Evolutionary conservation across 2,113 vertebrate species (phyloP).

Genomic region (Eudyptes chrysolophus): DNA sequence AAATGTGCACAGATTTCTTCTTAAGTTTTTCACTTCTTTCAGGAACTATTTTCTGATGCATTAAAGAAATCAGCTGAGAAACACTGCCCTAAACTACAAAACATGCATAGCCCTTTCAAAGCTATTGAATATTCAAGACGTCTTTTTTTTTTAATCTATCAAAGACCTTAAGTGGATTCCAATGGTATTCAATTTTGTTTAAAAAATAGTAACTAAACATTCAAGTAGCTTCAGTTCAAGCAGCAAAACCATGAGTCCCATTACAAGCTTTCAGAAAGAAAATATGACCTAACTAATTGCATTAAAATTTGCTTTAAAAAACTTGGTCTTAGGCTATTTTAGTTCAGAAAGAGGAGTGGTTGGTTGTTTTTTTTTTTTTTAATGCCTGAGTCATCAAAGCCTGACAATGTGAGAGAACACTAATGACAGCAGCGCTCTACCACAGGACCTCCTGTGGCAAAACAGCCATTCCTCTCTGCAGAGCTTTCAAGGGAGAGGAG

Average conservation of each 20-base stretch:
- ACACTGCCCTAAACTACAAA: not conserved
- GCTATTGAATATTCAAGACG: not conserved
- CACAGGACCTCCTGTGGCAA: not conserved
- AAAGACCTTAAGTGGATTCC: not conserved
- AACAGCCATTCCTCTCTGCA: not conserved
- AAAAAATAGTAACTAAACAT: conserved; percentile 4
- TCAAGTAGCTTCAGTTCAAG: not conserved
- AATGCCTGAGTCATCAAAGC: conserved; percentile 24
- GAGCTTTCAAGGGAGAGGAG: not conserved
- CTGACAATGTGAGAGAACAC: not conserved
- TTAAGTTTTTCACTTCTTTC: not conserved
- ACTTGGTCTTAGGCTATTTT: not conserved
- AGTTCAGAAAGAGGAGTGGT: not conserved
- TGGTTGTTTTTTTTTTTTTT: not conserved
- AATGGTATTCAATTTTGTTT: not conserved
- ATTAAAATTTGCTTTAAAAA: conserved; percentile 1
- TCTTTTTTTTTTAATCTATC: not conserved
- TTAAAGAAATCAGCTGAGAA: not conserved
- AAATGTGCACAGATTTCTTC: not conserved
- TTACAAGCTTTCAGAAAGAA: not conserved
- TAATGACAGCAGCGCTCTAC: not conserved
- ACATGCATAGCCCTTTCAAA: not conserved
- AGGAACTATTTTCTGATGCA: not conserved
- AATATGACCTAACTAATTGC: conserved; percentile 13
- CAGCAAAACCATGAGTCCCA: not conserved